Evolutionary conservation across 1,140 invertebrate genomes (phyloP), one percentile per base, ranked within the genome.

Genomic region (Leptonema lineaticorne): DNA sequence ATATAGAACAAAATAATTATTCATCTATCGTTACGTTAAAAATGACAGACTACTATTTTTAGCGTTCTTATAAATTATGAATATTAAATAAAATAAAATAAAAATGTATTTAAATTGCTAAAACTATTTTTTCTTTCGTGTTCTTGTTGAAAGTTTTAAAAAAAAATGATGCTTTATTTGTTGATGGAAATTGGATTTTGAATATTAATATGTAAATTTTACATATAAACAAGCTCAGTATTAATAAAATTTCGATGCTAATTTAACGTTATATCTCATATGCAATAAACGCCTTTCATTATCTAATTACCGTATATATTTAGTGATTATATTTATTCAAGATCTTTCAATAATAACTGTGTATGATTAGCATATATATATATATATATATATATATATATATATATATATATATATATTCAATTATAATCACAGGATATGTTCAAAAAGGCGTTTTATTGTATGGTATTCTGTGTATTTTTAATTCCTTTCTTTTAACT

Each of bases 141-240:
- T 14, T 53, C 24, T 26, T 50, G 24, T 1, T 53, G 24, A 14
- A 9, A 26, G n/a, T 53, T 14, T 53, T 26, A 24, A 53, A n/a
- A n/a, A n/a, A n/a, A n/a, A n/a, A n/a, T n/a, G n/a, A 53, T 24
- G 50, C 50, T 53, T 53, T 53, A 53, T 53, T 53, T 53, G 50
- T 41, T 53, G 50, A 53, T 11, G 16, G 37, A 45, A 53, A 11
- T 9, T 41, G 2, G 16, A 41, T 14, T 41, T 14, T 9, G 16
- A 41, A 14, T 16, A 16, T 53, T 22, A 24, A 53, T 24, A 26
- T 53, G 50, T 53, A 53, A 24, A 53, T 53, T 53, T 53, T 53
- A 22, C 11, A 22, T 53, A 24, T 53, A 24, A 26, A 53, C 37
- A 26, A 53, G 24, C 11, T 53, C 50, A 53, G 50, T 53, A 53